Evolutionary conservation across 1,140 invertebrate species (phyloP).

Genomic region (Sminthurinus signatus): DNA sequence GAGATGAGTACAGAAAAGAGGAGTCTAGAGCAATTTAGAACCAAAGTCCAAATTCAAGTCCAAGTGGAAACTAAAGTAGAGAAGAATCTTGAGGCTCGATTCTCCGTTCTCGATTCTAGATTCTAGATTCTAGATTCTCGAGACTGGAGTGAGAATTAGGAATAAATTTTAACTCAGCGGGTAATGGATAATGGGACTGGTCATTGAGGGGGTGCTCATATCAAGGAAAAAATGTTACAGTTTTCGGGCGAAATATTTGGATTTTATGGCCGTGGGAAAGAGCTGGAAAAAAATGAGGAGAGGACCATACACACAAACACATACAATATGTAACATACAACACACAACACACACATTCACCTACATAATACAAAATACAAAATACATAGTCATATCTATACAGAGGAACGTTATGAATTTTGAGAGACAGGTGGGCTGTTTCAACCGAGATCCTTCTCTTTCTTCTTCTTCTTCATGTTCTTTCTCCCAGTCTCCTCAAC

Average conservation of each 20-base stretch:
- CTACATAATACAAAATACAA: too few species aligned
- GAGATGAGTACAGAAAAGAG: too few species aligned
- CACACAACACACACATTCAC: too few species aligned
- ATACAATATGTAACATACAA: too few species aligned
- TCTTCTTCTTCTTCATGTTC: not conserved
- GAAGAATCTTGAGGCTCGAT: not conserved
- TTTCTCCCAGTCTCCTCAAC: too few species aligned
- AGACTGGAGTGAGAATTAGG: slow-evolving; percentile 24
- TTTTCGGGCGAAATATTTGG: slow-evolving; percentile 31
- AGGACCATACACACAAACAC: too few species aligned
- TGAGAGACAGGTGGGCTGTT: slow-evolving; percentile 40
- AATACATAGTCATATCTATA: too few species aligned
- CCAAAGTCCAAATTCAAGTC: too few species aligned
- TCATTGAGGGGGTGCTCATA: slow-evolving; percentile 21
- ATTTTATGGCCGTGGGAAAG: slow-evolving; percentile 41
- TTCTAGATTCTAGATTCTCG: too few species aligned
- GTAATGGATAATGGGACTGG: slow-evolving; percentile 29
- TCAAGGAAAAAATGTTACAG: slow-evolving; percentile 27
- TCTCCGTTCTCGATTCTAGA: too few species aligned
- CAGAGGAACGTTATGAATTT: slow-evolving; percentile 39
- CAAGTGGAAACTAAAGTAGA: too few species aligned
- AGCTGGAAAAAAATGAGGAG: slow-evolving; percentile 8
- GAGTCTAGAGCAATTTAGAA: too few species aligned
- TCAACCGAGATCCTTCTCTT: slow-evolving; percentile 11
- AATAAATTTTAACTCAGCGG: slow-evolving; percentile 30